Percentiles rank a stretch among this genome's conserved stretches.
Evolutionary conservation across 2,797 vertebrate species (phyloP).

Genomic region (Gymnoscopelus microlampas): DNA sequence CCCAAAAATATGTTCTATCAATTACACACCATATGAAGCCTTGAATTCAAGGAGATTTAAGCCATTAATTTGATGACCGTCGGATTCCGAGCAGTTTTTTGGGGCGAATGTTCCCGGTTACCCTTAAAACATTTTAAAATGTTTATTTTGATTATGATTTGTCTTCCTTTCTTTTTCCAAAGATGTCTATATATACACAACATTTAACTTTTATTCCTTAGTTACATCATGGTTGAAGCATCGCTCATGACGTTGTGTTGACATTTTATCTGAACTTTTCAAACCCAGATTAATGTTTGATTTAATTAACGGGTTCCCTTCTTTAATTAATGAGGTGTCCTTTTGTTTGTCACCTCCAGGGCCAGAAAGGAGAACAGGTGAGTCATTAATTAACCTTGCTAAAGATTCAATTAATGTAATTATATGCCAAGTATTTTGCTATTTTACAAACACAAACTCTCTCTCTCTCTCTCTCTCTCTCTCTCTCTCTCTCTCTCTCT

Average conservation of each 20-base stretch:
- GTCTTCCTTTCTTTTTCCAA: neutral
- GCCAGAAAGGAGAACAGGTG: constrained; percentile 87
- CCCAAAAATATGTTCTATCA: too few species aligned
- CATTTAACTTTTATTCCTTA: too few species aligned
- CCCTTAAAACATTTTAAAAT: too few species aligned
- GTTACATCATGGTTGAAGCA: neutral
- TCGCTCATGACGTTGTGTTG: neutral
- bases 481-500: constrained; percentile 14
- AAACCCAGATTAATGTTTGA: neutral
- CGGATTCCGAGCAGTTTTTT: too few species aligned
- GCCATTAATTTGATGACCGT: too few species aligned
- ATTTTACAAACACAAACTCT: neutral
- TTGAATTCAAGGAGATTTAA: too few species aligned
- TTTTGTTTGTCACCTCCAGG: constrained; percentile 70
- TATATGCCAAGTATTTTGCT: neutral
- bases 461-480: constrained; percentile 12
- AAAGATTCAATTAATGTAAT: neutral
- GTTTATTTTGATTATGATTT: too few species aligned
- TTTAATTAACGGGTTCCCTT: constrained; percentile 7
- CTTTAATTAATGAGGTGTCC: neutral
- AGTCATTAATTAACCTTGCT: constrained; percentile 27
- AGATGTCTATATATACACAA: too few species aligned
- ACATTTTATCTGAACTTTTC: constrained; percentile 9
- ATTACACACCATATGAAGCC: too few species aligned
- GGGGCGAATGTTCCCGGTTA: too few species aligned